Evolutionary conservation across 2,797 vertebrate genomes (phyloP).

Genomic region (Anguilla marmorata): DNA sequence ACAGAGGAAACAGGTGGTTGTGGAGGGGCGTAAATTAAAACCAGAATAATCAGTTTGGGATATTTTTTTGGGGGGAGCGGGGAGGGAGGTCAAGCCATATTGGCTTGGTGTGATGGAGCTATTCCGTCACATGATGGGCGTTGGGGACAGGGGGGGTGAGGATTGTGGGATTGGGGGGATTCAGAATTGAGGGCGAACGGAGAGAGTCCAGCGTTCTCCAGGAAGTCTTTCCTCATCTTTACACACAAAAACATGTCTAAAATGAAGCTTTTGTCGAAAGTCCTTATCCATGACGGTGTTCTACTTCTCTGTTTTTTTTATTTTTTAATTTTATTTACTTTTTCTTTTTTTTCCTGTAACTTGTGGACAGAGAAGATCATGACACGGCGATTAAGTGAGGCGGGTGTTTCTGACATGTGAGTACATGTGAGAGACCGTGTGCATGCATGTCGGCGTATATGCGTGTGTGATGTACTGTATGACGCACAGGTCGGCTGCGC

Average conservation of each 20-base stretch:
- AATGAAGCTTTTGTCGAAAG: constrained; percentile 66
- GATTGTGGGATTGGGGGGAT: neutral
- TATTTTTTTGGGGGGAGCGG: constrained; percentile 28
- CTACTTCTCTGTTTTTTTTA: constrained; percentile 50
- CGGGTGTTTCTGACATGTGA: constrained; percentile 72
- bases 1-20: constrained; percentile 42
- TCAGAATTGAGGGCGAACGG: constrained; percentile 53
- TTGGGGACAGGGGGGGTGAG: neutral
- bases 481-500: constrained; percentile 68
- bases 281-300: constrained; percentile 57
- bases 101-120: neutral
- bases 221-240: constrained; percentile 57
- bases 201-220: constrained; percentile 57
- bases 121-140: constrained; percentile 8
- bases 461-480: constrained; percentile 54
- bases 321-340: constrained; percentile 45
- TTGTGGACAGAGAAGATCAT: constrained; percentile 64
- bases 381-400: constrained; percentile 60
- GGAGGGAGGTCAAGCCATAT: constrained; percentile 9
- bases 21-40: constrained; percentile 61
- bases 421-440: constrained; percentile 85
- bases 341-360: constrained; percentile 44
- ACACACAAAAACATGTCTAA: constrained; percentile 74
- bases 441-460: constrained; percentile 60
- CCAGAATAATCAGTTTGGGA: constrained; percentile 45